These are phyloP conservation scores for Pelodiscus sinensis DNA, from an alignment of 2,113 vertebrate species.

Conservation along the genomic window DNA sequence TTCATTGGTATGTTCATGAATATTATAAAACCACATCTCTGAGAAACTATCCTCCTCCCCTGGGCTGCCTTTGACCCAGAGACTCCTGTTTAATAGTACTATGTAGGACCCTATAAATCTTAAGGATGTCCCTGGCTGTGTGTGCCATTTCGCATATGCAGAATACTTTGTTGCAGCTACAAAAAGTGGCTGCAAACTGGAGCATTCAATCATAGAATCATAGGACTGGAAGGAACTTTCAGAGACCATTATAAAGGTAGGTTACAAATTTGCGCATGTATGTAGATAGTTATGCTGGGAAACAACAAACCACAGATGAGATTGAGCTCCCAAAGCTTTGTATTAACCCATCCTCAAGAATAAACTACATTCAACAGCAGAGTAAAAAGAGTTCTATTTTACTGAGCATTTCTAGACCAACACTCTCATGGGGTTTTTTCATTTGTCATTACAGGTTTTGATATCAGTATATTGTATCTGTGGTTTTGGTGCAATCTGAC, in stretches of 20 bases:
- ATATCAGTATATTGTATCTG: not conserved
- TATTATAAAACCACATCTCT: too few species aligned
- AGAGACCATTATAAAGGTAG: not conserved
- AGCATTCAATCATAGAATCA: not conserved
- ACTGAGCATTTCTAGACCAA: not conserved
- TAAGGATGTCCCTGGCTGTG: too few species aligned
- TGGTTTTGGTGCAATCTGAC: not conserved
- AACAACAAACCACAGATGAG: not conserved
- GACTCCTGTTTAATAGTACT: too few species aligned
- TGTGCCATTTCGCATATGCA: too few species aligned
- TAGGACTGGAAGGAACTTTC: too few species aligned
- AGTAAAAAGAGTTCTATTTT: not conserved
- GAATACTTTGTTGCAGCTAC: accelerated
- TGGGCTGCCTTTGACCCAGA: too few species aligned
- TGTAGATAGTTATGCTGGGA: not conserved
- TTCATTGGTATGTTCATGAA: too few species aligned
- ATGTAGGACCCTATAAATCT: too few species aligned
- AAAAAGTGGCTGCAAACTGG: accelerated
- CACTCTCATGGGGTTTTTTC: not conserved
- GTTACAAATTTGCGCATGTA: not conserved
- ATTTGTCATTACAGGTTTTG: not conserved
- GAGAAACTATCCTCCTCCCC: too few species aligned
- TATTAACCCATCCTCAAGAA: not conserved
- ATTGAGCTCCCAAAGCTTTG: accelerated
- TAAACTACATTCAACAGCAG: accelerated